Evolutionary conservation across 2,113 vertebrate genomes (phyloP).

Genomic region (Alces alces): DNA sequence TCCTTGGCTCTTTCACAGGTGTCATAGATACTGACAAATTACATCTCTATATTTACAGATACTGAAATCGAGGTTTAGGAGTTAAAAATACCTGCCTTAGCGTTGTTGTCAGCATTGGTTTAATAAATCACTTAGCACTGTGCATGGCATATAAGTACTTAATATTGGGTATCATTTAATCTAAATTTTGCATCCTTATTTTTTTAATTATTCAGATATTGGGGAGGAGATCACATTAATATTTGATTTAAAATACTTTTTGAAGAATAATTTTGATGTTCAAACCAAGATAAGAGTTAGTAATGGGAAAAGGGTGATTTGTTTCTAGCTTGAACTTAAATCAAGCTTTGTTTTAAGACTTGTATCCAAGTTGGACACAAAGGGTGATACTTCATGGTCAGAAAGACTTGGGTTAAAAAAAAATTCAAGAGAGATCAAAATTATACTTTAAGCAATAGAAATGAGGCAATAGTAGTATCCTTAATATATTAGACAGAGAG

Average conservation of each 20-base stretch:
- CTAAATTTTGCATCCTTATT: not conserved
- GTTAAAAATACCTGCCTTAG: not conserved
- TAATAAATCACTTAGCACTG: not conserved
- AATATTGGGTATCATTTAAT: not conserved
- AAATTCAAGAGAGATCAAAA: constrained; percentile 24
- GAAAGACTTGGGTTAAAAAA: constrained; percentile 4
- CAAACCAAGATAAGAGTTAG: not conserved
- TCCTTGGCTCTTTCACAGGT: not conserved
- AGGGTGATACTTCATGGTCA: constrained; percentile 17
- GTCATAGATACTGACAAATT: not conserved
- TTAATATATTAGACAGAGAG: constrained; percentile 56
- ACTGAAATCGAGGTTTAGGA: not conserved
- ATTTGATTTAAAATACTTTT: not conserved
- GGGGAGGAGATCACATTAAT: not conserved
- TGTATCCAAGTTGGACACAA: constrained; percentile 16
- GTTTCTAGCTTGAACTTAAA: not conserved
- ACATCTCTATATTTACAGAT: not conserved
- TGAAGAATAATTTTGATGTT: not conserved
- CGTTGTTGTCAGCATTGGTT: not conserved
- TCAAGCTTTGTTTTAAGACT: constrained; percentile 14
- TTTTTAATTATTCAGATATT: not conserved
- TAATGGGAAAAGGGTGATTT: not conserved
- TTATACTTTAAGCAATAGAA: constrained; percentile 36
- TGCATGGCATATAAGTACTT: not conserved
- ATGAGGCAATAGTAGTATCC: constrained; percentile 28